phyloP scores from a whole-genome alignment of 2,113 vertebrate genomes.

The Alethe diademata region DNA sequence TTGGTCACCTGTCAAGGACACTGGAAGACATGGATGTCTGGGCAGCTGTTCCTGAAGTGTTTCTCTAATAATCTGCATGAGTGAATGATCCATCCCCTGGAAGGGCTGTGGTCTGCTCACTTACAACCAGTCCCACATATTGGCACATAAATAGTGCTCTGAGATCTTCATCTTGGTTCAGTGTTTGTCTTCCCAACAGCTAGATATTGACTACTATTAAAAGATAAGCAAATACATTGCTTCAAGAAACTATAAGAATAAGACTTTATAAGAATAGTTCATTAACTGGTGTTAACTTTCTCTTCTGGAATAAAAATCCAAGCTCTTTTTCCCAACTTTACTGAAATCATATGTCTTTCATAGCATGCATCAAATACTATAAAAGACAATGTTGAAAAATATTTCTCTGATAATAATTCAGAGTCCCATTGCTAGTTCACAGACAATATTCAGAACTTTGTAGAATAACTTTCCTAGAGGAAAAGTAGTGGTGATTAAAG shows the following conservation, averaged over 20 bases:
- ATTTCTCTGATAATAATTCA: neutral
- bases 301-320: neutral
- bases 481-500: neutral
- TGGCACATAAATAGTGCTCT: neutral
- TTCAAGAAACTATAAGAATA: neutral
- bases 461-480: neutral
- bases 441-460: neutral
- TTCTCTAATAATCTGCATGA: neutral
- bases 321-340: neutral
- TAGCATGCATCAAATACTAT: neutral
- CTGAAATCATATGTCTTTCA: neutral
- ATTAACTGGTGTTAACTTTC: neutral
- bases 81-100: neutral
- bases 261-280: neutral
- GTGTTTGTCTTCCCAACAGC: neutral
- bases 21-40: neutral
- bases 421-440: neutral
- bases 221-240: neutral
- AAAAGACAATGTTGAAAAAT: neutral
- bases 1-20: neutral
- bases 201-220: neutral
- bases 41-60: neutral
- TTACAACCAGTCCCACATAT: fast-evolving
- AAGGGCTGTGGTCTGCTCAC: neutral
- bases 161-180: neutral